phyloP scores from a whole-genome alignment of 2,888 invertebrate genomes.

The Artemia sp. region DNA sequence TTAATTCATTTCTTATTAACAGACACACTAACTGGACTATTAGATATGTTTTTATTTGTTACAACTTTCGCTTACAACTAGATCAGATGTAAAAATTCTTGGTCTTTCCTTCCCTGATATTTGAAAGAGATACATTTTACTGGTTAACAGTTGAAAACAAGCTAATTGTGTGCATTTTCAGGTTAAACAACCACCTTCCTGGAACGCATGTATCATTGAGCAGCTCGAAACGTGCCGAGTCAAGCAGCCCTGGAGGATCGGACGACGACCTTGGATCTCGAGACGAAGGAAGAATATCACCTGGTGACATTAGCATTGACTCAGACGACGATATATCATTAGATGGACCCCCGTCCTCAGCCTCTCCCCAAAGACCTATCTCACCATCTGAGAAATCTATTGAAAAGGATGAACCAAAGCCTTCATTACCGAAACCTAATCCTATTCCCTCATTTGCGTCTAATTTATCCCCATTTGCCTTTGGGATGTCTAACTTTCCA shows the following conservation, averaged over 20 bases:
- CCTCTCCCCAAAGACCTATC: conserved; percentile 8
- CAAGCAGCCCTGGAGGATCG: conserved; percentile 3
- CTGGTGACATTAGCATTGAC: conserved; percentile 19
- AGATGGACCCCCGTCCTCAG: conserved; percentile 20
- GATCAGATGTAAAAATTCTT: too few relatives aligned
- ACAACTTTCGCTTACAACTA: too few relatives aligned
- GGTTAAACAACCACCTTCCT: conserved; percentile 8
- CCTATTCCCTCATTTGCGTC: conserved; percentile 4
- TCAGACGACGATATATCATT: conserved; percentile 21
- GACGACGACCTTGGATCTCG: conserved; percentile 13
- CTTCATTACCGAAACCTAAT: neutral
- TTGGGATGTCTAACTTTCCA: conserved; percentile 6
- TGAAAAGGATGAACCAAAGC: neutral
- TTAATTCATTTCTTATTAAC: too few relatives aligned
- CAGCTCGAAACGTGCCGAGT: neutral
- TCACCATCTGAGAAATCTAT: conserved; percentile 13
- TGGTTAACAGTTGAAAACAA: too few relatives aligned
- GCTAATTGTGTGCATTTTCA: neutral
- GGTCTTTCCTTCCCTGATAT: too few relatives aligned
- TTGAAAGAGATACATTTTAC: too few relatives aligned
- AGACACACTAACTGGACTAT: too few relatives aligned
- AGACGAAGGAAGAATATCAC: neutral
- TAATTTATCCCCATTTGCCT: neutral
- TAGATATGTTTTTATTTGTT: too few relatives aligned
- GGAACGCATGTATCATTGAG: neutral